These are phyloP conservation scores for Serripes groenlandicus DNA, from an alignment of 2,888 invertebrate species.

Conservation along the genomic window DNA sequence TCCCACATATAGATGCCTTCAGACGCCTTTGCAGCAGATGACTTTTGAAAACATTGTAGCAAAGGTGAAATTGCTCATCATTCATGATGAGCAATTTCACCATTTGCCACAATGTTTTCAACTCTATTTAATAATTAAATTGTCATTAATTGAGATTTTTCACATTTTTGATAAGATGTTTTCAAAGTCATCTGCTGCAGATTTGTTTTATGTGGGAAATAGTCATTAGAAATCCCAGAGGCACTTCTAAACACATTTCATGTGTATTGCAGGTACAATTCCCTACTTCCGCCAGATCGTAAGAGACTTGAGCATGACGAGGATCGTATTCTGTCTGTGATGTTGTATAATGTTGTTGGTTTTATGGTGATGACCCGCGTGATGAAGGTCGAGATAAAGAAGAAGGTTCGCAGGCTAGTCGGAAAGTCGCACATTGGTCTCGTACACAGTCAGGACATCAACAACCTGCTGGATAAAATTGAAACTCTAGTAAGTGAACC, in stretches of 20 bases:
- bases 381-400: conserved; percentile 90
- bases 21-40: too few species aligned
- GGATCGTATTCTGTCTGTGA: conserved; percentile 96
- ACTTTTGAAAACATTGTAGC: too few species aligned
- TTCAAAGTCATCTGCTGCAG: too few species aligned
- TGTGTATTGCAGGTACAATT: conserved; percentile 91
- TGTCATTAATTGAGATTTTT: too few species aligned
- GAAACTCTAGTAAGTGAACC: conserved; percentile 94
- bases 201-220: too few species aligned
- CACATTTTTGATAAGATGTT: too few species aligned
- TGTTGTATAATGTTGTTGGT: conserved; percentile 98
- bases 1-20: too few species aligned
- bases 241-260: not conserved
- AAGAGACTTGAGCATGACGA: conserved; percentile 99
- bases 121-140: too few species aligned
- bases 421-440: conserved; percentile 99
- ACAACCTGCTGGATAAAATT: conserved; percentile 97
- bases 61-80: too few species aligned
- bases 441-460: conserved; percentile 98
- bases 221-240: not conserved
- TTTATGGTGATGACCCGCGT: conserved; percentile 97
- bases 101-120: too few species aligned
- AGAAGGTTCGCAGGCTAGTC: conserved; percentile 92
- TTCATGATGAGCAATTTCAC: too few species aligned
- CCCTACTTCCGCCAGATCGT: conserved; percentile 91